Base-by-base conservation (phyloP, 1,140 invertebrate species). In the Pomphorhynchus laevis region DNA sequence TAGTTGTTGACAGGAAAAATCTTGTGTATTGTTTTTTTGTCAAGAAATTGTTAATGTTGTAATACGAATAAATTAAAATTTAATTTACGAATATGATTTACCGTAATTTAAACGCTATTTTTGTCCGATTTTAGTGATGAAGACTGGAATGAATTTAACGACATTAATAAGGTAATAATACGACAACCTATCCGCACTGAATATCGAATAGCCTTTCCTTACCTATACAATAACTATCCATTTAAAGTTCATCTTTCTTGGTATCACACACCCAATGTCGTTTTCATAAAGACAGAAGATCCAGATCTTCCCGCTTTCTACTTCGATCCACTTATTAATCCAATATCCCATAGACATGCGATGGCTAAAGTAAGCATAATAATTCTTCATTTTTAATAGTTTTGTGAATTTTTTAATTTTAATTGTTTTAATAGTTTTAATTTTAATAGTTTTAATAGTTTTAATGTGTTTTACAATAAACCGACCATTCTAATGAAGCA, bases 111-210 rank as follows among this genome's bases (percentile, higher is more conserved):
- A n/a, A n/a, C n/a, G n/a, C n/a, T 34, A 23, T 33, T 40, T 39
- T 41, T 46, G 44, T 43, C 33, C 48, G 44, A 20, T 62, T 63
- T 25, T 47, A 72, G 73, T 11, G 89, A 98, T 63, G 89, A 98
- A 64, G 89, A 98, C 59, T 98, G 89, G 89, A 98, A 98, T 62
- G 89, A 98, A 59, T 98, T 98, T 51, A 98, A 98, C 62, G 89
- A 98, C 53, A 98, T 98, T 38, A 95, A 98, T 52, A 98, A 98
- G 57, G 91, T 98, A 47, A 98, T 98, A 41, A 95, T 98, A 49
- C 62, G 89, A 21, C 84, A 95, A 52, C 84, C 84, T 21, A 77
- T 98, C 46, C 66, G 89, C 43, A 98, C 89, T 5, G 89, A 98
- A 60, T 98, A 95, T 56, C 67, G 86, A 44, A 98, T 98, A 53